A percentile compares a stretch with the other conserved stretches of the same genome.
Evolutionary conservation across 2,113 vertebrate genomes (phyloP).

Genomic region (Nycticorax nycticorax): DNA sequence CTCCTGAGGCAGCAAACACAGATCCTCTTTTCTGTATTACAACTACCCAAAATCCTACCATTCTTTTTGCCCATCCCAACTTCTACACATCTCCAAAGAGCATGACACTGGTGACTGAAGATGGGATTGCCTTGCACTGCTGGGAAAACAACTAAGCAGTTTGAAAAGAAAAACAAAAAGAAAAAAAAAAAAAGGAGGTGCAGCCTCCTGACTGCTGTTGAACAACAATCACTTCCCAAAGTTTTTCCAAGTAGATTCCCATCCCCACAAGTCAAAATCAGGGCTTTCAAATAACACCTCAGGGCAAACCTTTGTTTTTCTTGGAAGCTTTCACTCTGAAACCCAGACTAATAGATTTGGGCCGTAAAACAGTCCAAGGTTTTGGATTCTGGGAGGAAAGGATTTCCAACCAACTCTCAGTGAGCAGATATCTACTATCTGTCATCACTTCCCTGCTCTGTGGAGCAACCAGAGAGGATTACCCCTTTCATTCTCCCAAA

Average conservation of each 20-base stretch:
- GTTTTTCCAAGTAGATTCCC: background rate
- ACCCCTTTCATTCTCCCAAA: background rate
- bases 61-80: background rate
- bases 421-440: background rate
- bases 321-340: background rate
- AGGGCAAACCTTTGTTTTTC: background rate
- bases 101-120: background rate
- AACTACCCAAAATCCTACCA: background rate
- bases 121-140: fast-evolving
- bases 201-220: background rate
- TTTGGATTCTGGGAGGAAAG: background rate
- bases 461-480: background rate
- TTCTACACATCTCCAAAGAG: background rate
- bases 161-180: too few relatives aligned
- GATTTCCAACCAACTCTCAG: background rate
- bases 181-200: background rate
- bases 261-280: background rate
- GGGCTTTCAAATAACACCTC: background rate
- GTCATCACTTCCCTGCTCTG: background rate
- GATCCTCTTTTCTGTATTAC: background rate
- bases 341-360: background rate
- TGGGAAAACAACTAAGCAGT: background rate
- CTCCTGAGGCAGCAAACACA: background rate
- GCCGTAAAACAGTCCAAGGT: background rate
- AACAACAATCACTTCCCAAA: background rate